phyloP scores from a whole-genome alignment of 2,113 vertebrate species.

The Microcebus lehilahytsara region DNA sequence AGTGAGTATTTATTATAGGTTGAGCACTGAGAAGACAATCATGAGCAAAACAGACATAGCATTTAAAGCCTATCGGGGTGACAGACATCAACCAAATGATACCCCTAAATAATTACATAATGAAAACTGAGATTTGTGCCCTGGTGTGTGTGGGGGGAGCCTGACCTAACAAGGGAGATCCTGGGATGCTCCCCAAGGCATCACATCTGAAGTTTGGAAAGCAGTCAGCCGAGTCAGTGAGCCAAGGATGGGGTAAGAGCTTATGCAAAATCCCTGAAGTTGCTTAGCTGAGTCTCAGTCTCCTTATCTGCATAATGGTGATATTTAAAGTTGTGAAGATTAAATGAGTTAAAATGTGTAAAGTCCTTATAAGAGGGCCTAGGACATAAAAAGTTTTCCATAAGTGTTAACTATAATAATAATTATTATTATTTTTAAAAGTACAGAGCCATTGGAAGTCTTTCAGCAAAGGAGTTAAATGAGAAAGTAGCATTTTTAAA shows the following conservation, averaged over 20 bases:
- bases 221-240: not conserved
- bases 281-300: conserved; percentile 11
- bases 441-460: not conserved
- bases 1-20: not conserved
- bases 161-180: not conserved
- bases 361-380: not conserved
- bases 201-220: not conserved
- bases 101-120: not conserved
- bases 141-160: no score
- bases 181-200: not conserved
- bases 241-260: not conserved
- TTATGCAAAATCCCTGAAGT: not conserved
- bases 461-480: not conserved
- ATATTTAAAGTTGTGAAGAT: not conserved
- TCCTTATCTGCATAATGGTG: not conserved
- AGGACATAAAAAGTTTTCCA: not conserved
- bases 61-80: not conserved
- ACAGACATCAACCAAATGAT: not conserved
- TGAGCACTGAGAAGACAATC: not conserved
- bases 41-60: not conserved
- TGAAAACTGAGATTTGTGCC: not conserved
- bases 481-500: not conserved
- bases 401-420: not conserved
- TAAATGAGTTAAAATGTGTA: not conserved
- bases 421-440: not conserved